Conservation (phyloP, 1,140 invertebrate species). For the Plodia interpunctella region DNA sequence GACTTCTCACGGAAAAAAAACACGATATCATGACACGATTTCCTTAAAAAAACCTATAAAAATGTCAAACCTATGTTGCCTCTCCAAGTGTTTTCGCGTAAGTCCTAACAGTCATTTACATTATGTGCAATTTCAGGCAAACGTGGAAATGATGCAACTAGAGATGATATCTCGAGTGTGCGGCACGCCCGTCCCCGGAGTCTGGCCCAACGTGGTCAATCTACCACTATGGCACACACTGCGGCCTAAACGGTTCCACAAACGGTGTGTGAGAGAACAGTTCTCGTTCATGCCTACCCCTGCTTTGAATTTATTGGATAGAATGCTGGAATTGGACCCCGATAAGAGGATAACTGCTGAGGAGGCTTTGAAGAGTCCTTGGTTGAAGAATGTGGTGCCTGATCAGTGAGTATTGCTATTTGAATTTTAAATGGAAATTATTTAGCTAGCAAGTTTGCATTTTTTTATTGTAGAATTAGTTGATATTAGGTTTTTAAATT, state of each 20-base stretch:
- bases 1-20: no score
- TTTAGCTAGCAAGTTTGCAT: no score
- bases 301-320: slow-evolving; percentile 95
- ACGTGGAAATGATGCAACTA: slow-evolving; percentile 94
- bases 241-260: slow-evolving; percentile 94
- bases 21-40: no score
- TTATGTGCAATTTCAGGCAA: slow-evolving; percentile 85
- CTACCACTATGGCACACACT: slow-evolving; percentile 94
- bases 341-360: slow-evolving; percentile 95
- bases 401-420: slow-evolving; percentile 87
- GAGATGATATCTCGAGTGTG: slow-evolving; percentile 97
- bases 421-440: no score
- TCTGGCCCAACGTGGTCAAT: slow-evolving; percentile 98
- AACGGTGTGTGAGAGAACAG: slow-evolving; percentile 93
- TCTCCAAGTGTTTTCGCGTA: no score
- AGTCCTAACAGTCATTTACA: no score
- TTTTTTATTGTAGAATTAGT: no score
- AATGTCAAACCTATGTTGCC: no score
- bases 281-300: slow-evolving; percentile 93
- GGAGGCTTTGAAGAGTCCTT: slow-evolving; percentile 94
- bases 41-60: no score
- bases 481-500: no score
- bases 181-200: slow-evolving; percentile 96
- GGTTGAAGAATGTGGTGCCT: slow-evolving; percentile 94
- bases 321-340: slow-evolving; percentile 98